Conservation (phyloP, 2,888 invertebrate genomes). For the Axea sp. region DNA sequence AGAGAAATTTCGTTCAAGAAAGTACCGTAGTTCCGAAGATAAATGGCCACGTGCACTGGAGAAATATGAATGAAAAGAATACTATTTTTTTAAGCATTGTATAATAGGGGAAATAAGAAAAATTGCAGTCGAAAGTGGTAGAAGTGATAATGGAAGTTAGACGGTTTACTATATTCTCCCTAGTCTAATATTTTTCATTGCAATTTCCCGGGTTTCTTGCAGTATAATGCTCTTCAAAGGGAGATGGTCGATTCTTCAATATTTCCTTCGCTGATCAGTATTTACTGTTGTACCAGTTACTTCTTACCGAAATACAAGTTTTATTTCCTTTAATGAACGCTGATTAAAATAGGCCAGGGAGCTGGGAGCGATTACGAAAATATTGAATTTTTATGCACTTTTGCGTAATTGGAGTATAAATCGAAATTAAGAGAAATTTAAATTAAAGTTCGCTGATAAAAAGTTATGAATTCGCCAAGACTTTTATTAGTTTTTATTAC, state of each 20-base stretch:
- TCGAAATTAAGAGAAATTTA: too few species aligned
- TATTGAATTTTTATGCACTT: too few species aligned
- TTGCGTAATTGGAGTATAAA: too few species aligned
- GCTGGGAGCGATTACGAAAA: too few species aligned
- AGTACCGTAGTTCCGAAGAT: slow-evolving; percentile 28
- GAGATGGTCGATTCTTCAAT: slow-evolving; percentile 7
- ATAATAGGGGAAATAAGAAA: slow-evolving; percentile 34
- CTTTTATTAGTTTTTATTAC: too few species aligned
- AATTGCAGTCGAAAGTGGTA: slow-evolving; percentile 32
- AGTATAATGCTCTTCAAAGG: neutral
- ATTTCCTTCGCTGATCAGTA: slow-evolving; percentile 2
- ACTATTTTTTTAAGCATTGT: slow-evolving; percentile 42
- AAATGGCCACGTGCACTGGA: slow-evolving; percentile 29
- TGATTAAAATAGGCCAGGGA: too few species aligned
- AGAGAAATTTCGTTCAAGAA: slow-evolving; percentile 8
- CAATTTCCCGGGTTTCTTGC: slow-evolving; percentile 10
- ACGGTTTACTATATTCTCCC: slow-evolving; percentile 28
- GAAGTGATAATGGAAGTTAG: slow-evolving; percentile 45
- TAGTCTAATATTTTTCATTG: slow-evolving; percentile 44
- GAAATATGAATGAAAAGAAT: slow-evolving; percentile 51
- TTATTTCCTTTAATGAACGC: too few species aligned
- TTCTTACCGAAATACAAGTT: neutral
- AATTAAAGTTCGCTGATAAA: too few species aligned
- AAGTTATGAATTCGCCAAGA: too few species aligned
- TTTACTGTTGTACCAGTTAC: neutral